phyloP scores from a whole-genome alignment of 2,113 vertebrate genomes.

The Eptesicus fuscus region DNA sequence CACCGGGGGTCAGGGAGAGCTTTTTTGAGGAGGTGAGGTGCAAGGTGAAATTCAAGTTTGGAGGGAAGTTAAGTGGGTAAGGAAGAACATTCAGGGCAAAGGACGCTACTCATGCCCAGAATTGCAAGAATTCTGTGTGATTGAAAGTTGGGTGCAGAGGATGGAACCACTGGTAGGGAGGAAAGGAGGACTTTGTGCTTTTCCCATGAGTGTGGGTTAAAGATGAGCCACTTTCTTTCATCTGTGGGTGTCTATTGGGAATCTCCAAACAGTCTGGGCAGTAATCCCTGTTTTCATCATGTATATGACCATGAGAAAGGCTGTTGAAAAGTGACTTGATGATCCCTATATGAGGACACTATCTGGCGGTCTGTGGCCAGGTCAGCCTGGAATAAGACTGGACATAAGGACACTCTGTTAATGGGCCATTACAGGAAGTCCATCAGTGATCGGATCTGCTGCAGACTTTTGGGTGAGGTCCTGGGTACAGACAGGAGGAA shows the following conservation, averaged over 20 bases:
- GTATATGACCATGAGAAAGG: not conserved
- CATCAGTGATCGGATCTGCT: not conserved
- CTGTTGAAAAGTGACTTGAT: not conserved
- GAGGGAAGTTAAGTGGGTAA: not conserved
- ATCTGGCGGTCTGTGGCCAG: not conserved
- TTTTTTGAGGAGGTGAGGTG: not conserved
- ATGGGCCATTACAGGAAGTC: not conserved
- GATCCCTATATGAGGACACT: not conserved
- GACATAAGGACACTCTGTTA: not conserved
- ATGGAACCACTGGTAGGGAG: rapidly evolving
- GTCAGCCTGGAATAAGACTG: not conserved
- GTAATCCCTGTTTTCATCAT: not conserved
- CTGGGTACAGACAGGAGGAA: not conserved
- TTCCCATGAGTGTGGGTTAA: not conserved
- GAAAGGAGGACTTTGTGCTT: not conserved
- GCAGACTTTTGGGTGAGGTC: not conserved
- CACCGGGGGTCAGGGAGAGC: not conserved
- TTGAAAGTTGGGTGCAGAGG: not conserved
- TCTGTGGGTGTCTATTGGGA: not conserved
- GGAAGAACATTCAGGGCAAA: not conserved
- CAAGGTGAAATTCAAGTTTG: not conserved
- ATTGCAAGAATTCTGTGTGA: not conserved
- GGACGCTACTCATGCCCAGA: not conserved
- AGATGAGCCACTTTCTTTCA: not conserved
- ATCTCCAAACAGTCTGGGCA: not conserved